Percentiles rank a stretch among this genome's conserved stretches.
These are phyloP conservation scores for Phaenicophaeus curvirostris DNA, from an alignment of 2,797 vertebrate genomes.

Conservation along the genomic window DNA sequence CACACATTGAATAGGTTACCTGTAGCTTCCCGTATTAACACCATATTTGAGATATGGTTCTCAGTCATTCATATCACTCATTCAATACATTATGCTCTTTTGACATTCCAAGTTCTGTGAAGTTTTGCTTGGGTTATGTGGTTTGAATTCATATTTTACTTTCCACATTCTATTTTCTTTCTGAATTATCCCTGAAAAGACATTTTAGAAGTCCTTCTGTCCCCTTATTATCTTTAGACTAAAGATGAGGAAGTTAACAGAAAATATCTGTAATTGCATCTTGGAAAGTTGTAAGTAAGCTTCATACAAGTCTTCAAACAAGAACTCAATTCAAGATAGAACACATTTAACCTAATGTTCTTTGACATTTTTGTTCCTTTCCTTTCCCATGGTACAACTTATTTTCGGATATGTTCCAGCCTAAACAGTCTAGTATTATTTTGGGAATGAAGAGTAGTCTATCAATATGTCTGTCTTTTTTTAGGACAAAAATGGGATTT, in stretches of 20 bases:
- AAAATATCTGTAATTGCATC: neutral
- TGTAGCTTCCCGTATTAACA: neutral
- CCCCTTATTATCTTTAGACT: neutral
- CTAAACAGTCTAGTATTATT: neutral
- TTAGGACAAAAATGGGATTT: neutral
- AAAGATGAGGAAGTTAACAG: neutral
- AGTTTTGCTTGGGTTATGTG: neutral
- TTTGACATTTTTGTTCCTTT: neutral
- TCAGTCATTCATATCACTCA: neutral
- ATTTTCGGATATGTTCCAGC: neutral
- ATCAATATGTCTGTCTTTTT: neutral
- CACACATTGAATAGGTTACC: neutral
- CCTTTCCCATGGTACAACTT: neutral
- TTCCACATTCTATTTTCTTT: neutral
- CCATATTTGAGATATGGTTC: fast-evolving
- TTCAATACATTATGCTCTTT: neutral
- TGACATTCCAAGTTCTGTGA: neutral
- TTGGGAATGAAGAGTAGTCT: neutral
- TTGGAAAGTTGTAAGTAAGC: neutral
- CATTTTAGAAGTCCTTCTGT: neutral
- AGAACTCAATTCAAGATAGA: neutral
- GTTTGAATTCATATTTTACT: neutral
- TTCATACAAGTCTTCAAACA: neutral
- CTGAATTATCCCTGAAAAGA: neutral
- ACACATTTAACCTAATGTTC: neutral